Evolutionary conservation across 2,888 invertebrate species (phyloP), one percentile per base, ranked within the genome.

Genomic region (Copidosoma aretas): DNA sequence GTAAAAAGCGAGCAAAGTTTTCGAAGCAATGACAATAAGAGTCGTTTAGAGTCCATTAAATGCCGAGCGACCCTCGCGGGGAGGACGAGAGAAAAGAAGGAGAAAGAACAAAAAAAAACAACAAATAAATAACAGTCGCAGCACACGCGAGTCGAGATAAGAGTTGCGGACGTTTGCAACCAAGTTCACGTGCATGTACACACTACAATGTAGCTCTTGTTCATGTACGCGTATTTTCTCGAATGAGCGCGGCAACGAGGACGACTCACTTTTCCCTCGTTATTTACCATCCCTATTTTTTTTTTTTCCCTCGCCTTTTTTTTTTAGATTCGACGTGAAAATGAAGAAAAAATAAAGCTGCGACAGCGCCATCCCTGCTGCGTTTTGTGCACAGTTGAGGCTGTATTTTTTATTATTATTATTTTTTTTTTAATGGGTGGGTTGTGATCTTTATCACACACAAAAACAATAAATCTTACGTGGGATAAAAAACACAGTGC

Each of bases 11-110:
- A 65, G 65, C 59, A 62, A 71, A 71, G 68, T 71, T 71, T 71
- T 71, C 71, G 62, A 71, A 65, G 68, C 63, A 22, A 49, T 63
- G 56, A 70, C 56, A 70, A 70, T 66, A 54, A 66, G 59, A 61
- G 56, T 51, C 52, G 56, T 63, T 68, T 68, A 68, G 52, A 65
- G 65, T 70, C 61, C 62, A 68, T 68, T 71, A 65, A 63, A 46
- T 8, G 43, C 43, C 32, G 53, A 53, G 53, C 21, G 53, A 32
- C 4, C 32, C 24, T 22, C 53, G 49, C 8, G 39, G 12, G 58
- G 2, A 22, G 58, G n/a, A 39, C n/a, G 51, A 54, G 46, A 41
- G 52, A 52, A n/a, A 10, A 19, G n/a, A 52, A 17, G 10, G 52
- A 52, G n/a, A 41, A 14, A 41, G 41, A 14, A 10, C 21, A 24